Conservation (phyloP, 64 coral and sea anemone species). For the Astreopora myriophthalma region DNA sequence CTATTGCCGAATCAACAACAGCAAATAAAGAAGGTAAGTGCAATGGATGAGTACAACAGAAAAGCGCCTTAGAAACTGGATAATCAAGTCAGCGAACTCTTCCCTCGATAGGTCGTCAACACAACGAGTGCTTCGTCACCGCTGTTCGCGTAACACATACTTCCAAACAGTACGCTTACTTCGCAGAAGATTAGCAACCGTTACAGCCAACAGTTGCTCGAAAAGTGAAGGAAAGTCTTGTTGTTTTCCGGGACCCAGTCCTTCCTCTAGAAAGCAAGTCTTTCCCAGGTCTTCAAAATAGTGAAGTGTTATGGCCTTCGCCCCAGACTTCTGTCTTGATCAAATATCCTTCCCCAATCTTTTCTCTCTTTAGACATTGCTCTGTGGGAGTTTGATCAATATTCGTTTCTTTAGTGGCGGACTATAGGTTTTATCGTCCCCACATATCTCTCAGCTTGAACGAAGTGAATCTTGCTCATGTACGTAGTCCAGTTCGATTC, state of each 20-base stretch:
- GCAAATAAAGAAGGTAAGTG: conserved; percentile 87
- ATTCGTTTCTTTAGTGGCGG: not conserved
- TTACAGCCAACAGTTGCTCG: not conserved
- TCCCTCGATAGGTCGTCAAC: not conserved
- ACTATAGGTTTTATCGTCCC: not conserved
- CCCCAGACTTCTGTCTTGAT: conserved; percentile 91
- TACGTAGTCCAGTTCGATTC: not conserved
- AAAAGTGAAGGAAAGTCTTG: conserved; percentile 48
- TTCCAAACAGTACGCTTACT: not conserved
- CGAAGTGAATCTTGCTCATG: not conserved
- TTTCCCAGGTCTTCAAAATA: conserved; percentile 92
- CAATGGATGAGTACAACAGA: not conserved
- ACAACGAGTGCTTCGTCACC: not conserved
- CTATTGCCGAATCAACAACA: conserved; percentile 84
- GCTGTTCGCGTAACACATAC: not conserved
- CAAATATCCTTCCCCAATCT: conserved; percentile 55
- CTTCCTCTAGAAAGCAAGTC: conserved; percentile 80
- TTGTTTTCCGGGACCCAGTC: conserved; percentile 95
- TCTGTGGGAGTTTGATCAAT: not conserved
- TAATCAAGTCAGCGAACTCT: not conserved
- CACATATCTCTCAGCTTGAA: not conserved
- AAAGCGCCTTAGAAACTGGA: not conserved
- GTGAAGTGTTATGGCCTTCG: conserved; percentile 69
- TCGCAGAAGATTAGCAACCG: not conserved
- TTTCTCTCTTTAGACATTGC: not conserved